phyloP scores from a whole-genome alignment of 2,888 invertebrate species.

The Drosophila setosimentum region DNA sequence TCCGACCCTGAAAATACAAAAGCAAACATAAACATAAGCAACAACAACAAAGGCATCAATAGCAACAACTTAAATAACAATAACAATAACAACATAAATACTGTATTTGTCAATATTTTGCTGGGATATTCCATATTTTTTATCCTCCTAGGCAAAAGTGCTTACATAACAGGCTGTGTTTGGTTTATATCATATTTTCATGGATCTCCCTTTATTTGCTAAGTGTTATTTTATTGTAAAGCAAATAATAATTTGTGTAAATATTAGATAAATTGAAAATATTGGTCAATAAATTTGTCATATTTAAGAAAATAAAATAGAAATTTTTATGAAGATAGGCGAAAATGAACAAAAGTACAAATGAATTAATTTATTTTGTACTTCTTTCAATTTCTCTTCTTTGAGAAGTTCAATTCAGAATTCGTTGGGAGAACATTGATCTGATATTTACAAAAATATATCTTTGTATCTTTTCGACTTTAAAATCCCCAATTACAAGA shows the following conservation, averaged over 20 bases:
- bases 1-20: slow-evolving; percentile 36
- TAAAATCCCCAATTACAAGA: neutral
- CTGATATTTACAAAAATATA: neutral
- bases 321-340: neutral
- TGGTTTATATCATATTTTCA: slow-evolving; percentile 12
- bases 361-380: neutral
- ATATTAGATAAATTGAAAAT: neutral
- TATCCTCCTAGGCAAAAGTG: neutral
- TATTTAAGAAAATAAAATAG: neutral
- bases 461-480: neutral
- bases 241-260: slow-evolving; percentile 2
- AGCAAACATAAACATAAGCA: slow-evolving; percentile 18
- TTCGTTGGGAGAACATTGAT: neutral
- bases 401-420: neutral
- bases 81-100: slow-evolving; percentile 31
- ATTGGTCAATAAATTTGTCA: neutral
- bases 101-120: slow-evolving; percentile 46
- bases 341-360: too few species aligned
- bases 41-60: slow-evolving; percentile 1
- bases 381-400: neutral
- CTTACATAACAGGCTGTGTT: neutral
- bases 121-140: slow-evolving; percentile 2
- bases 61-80: slow-evolving; percentile 9
- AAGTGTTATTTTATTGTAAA: slow-evolving; percentile 3
- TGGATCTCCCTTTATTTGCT: neutral